Conservation (phyloP, 1,140 invertebrate species). For the Stegodyphus dumicola region DNA sequence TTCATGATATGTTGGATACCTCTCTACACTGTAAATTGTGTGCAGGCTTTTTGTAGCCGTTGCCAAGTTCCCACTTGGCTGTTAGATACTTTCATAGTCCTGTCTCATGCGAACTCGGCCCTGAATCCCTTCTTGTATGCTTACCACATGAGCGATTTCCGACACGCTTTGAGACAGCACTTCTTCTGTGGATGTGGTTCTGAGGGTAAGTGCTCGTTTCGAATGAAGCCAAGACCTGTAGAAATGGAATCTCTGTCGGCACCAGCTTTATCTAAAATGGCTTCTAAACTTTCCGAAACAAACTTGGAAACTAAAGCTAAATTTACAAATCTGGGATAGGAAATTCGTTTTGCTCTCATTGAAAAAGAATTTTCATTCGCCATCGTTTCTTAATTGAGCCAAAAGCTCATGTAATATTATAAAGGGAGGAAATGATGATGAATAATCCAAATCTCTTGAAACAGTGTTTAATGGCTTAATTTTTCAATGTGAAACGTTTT, state of each 20-base stretch:
- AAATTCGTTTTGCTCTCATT: background rate
- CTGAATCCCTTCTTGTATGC: constrained; percentile 89
- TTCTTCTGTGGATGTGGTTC: constrained; percentile 69
- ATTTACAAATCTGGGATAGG: constrained; percentile 33
- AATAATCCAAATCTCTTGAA: too few relatives aligned
- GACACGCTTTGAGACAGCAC: constrained; percentile 74
- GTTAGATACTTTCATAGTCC: constrained; percentile 85
- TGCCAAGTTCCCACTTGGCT: constrained; percentile 77
- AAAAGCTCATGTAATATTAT: too few relatives aligned
- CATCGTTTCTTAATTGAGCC: too few relatives aligned
- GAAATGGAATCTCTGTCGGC: constrained; percentile 53
- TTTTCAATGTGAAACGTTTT: too few relatives aligned
- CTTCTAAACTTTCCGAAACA: background rate
- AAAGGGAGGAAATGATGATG: too few relatives aligned
- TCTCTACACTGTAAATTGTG: constrained; percentile 89
- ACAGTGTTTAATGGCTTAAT: too few relatives aligned
- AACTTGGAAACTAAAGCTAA: background rate
- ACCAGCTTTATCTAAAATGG: constrained; percentile 42
- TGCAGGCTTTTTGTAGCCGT: constrained; percentile 81
- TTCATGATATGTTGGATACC: constrained; percentile 95
- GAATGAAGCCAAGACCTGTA: constrained; percentile 16
- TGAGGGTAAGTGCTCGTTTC: constrained; percentile 38
- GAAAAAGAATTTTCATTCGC: too few relatives aligned
- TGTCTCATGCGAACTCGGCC: constrained; percentile 89
- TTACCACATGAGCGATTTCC: constrained; percentile 88